phyloP scores from a whole-genome alignment of 2,888 invertebrate genomes.

The Cerastis leucographa region DNA sequence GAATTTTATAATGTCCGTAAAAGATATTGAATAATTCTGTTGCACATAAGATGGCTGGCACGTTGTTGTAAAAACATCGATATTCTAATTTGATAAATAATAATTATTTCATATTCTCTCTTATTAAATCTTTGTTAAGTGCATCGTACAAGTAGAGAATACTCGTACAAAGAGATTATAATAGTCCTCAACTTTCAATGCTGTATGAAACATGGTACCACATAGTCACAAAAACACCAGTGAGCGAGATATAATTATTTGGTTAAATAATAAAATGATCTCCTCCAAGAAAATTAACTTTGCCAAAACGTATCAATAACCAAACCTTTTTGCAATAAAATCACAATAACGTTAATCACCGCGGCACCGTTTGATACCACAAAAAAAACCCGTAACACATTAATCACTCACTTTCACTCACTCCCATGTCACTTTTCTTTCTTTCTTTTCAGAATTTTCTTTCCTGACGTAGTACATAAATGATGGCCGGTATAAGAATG shows the following conservation, averaged over 20 bases:
- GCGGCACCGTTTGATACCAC: conserved; percentile 3
- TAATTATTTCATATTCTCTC: not conserved
- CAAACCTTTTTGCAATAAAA: not conserved
- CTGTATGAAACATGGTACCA: not conserved
- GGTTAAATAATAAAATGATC: not conserved
- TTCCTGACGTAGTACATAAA: conserved; percentile 34
- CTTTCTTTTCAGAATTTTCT: conserved; percentile 24
- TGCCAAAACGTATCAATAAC: not conserved
- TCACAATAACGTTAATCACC: conserved; percentile 15
- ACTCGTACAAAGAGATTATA: not conserved
- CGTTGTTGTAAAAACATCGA: not conserved
- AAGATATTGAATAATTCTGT: not conserved
- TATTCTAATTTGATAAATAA: not conserved
- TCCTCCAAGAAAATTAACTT: not conserved
- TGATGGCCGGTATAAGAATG: conserved; percentile 64
- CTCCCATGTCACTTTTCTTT: conserved; percentile 45
- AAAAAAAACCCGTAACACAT: not conserved
- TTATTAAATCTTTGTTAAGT: not conserved
- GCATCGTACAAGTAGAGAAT: not conserved
- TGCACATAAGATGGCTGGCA: not conserved
- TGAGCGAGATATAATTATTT: not conserved
- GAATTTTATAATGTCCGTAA: not conserved
- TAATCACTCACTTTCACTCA: conserved; percentile 50
- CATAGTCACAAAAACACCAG: not conserved
- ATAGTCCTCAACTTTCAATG: not conserved